Evolutionary conservation across 1,140 invertebrate genomes (phyloP).

Genomic region (Latrodectus geometricus): DNA sequence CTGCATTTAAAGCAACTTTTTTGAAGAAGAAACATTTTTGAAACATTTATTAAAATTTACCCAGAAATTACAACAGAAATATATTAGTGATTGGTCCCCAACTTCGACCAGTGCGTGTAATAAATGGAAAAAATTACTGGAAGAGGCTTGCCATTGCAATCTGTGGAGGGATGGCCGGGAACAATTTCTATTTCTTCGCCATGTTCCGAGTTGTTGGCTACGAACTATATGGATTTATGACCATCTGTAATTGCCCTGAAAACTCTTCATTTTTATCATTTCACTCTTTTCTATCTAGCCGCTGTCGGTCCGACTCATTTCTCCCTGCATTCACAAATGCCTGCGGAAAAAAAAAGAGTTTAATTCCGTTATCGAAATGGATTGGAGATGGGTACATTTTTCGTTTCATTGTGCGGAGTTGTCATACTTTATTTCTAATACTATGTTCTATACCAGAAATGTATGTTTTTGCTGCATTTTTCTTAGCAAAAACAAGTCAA

Average conservation of each 20-base stretch:
- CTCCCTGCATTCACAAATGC: constrained; percentile 3
- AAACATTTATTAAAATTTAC: no score
- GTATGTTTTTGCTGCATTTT: no score
- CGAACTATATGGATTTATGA: constrained; percentile 53
- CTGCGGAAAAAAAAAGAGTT: background rate
- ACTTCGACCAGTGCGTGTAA: no score
- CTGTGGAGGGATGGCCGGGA: constrained; percentile 30
- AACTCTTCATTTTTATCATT: constrained; percentile 55
- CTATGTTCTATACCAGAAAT: no score
- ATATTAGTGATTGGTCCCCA: no score
- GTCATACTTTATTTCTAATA: no score
- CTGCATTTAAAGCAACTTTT: no score
- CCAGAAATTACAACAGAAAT: no score
- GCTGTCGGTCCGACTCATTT: background rate
- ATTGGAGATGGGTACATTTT: constrained; percentile 19
- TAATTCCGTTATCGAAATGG: constrained; percentile 47
- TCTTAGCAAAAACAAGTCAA: no score
- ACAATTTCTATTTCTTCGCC: constrained; percentile 41
- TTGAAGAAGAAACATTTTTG: no score
- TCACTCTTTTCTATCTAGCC: no score
- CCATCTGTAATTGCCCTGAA: constrained; percentile 51
- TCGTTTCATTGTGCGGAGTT: background rate
- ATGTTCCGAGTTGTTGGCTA: constrained; percentile 44
- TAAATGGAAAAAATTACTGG: no score
- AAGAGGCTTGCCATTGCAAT: constrained; percentile 30